Base-by-base conservation (phyloP, 2,797 vertebrate genomes). In the Bryconaethiops microstoma region DNA sequence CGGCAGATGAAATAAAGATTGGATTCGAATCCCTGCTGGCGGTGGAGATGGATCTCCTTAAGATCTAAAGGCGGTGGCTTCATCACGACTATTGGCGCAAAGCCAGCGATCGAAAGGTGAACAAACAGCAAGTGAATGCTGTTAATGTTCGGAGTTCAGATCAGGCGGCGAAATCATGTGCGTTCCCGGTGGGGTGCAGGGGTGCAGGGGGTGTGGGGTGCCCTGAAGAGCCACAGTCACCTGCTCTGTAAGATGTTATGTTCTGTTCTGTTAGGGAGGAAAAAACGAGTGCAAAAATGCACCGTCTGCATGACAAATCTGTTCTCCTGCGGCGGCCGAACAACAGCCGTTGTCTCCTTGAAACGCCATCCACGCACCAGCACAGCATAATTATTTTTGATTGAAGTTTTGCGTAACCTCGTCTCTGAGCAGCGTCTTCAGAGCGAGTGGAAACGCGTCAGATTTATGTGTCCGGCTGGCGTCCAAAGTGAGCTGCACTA, bases 151-250 rank as follows among this genome's bases (percentile, higher is more conserved):
- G 65, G 5, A 67, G 82, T 67, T 35, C 48, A 76, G 82, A 82
- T 85, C 78, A 78, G 83, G 82, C 89, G 82, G 67, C 81, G 0
- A 70, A 86, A 90, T 87, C 87, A 87, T 88, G 86, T 86, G 71
- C 85, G 81, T 79, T 84, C 77, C 85, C 85, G 77, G 78, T 85
- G 67, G 64, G 69, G 21, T 29, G 29, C n/a, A n/a, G 42, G 42
- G 42, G 42, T 9, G 42, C 48, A 13, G 12, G 48, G 48, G 13
- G 3, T 14, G 48, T 13, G 48, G 13, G 48, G 42, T 87, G 79
- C 86, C 81, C 88, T 84, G 60, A 92, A 94, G 92, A 92, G 92
- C 91, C 85, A 88, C 88, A 88, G 87, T 90, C 85, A 81, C 87
- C 87, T 64, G 78, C 83, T 88, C 85, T 42, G 29, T 85, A 78